A percentile compares a stretch with the other conserved stretches of the same genome.
Conservation (phyloP, 2,797 vertebrate species). For the Furcifer pardalis region DNA sequence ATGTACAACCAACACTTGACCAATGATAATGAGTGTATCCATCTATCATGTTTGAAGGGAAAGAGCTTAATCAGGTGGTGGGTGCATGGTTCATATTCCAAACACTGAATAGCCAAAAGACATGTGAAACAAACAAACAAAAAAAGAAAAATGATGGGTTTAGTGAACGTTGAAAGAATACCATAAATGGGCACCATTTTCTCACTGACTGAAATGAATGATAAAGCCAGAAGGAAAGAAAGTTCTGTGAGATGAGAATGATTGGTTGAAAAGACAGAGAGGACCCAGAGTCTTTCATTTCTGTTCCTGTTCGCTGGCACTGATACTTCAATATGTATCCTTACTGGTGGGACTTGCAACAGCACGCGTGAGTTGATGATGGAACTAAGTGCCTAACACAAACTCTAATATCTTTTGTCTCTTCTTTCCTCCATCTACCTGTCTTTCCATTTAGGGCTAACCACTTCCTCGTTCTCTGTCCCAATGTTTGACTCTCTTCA, state of each 20-base stretch:
- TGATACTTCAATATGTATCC: too few relatives aligned
- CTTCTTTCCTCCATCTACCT: not conserved
- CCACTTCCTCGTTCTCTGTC: not conserved
- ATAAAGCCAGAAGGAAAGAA: not conserved
- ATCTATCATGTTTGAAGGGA: slow-evolving; percentile 48
- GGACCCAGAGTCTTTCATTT: not conserved
- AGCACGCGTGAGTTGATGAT: too few relatives aligned
- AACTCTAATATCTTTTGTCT: not conserved
- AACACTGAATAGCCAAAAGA: slow-evolving; percentile 30
- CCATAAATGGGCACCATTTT: slow-evolving; percentile 31
- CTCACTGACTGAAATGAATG: slow-evolving; percentile 36
- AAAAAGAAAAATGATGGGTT: slow-evolving; percentile 23
- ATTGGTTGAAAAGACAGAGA: not conserved
- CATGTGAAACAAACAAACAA: slow-evolving; percentile 8
- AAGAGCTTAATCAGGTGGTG: slow-evolving; percentile 44
- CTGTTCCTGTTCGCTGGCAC: too few relatives aligned
- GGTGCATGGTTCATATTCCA: slow-evolving; percentile 44
- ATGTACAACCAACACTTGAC: slow-evolving; percentile 49
- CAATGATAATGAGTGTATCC: slow-evolving; percentile 47
- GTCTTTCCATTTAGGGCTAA: not conserved
- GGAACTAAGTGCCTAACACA: not conserved
- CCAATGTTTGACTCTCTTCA: not conserved
- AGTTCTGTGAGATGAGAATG: not conserved
- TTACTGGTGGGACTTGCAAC: too few relatives aligned
- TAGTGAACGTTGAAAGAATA: slow-evolving; percentile 31